These are phyloP conservation scores for Phylloscopus trochiloides DNA, from an alignment of 2,113 vertebrate genomes.

Conservation along the genomic window DNA sequence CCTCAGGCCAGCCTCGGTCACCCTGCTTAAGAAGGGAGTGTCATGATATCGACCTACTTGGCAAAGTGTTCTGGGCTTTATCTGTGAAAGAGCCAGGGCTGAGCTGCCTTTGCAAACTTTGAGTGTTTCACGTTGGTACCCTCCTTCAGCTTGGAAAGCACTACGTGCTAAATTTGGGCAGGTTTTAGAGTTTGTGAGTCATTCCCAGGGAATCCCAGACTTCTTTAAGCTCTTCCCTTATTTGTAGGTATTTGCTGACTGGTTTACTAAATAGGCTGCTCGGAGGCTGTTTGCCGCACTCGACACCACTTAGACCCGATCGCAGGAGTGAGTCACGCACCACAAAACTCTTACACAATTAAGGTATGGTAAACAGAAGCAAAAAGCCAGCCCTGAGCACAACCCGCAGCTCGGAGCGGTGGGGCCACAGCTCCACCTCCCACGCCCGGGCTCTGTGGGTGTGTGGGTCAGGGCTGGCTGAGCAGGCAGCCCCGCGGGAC, in stretches of 20 bases:
- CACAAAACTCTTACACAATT: background rate
- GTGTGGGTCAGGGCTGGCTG: background rate
- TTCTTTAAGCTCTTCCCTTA: background rate
- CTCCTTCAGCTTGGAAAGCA: background rate
- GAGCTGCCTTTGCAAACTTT: background rate
- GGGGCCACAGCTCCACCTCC: background rate
- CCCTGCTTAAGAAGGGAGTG: background rate
- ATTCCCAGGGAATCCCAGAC: background rate
- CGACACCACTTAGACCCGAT: fast-evolving
- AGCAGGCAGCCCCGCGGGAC: background rate
- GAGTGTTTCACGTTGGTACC: fast-evolving
- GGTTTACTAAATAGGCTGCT: background rate
- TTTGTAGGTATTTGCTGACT: background rate
- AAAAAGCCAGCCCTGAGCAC: background rate
- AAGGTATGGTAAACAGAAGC: background rate
- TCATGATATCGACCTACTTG: background rate
- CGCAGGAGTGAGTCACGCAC: fast-evolving
- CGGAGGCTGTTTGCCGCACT: background rate
- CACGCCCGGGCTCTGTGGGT: fast-evolving
- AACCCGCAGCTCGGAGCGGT: fast-evolving
- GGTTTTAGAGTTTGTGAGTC: background rate
- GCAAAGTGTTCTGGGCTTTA: background rate
- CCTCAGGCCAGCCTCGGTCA: background rate
- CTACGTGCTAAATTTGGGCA: background rate
- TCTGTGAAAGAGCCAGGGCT: background rate